phyloP scores from a whole-genome alignment of 2,113 vertebrate species.

The Paralichthys olivaceus region DNA sequence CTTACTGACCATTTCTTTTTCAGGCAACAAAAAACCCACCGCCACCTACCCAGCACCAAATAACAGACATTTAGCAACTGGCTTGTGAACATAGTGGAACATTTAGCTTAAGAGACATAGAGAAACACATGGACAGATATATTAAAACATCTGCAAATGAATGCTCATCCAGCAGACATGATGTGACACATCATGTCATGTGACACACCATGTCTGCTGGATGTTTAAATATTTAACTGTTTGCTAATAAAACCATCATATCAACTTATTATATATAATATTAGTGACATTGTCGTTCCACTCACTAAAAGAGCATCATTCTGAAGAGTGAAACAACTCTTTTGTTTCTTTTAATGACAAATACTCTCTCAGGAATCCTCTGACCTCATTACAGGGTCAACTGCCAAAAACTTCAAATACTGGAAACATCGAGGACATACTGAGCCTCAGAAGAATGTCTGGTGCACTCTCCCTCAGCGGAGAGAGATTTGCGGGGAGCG shows the following conservation, averaged over 20 bases:
- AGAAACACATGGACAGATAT: no score
- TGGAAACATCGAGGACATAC: conserved; percentile 37
- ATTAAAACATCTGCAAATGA: no score
- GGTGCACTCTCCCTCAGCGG: conserved; percentile 9
- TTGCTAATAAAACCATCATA: no score
- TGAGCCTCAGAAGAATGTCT: conserved; percentile 35
- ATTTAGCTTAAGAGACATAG: no score
- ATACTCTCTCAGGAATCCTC: conserved; percentile 39
- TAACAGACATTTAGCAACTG: neutral
- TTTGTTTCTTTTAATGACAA: conserved; percentile 13
- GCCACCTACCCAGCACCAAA: neutral
- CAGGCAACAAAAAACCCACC: neutral
- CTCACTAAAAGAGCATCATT: no score
- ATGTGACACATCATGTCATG: no score
- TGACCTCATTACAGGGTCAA: conserved; percentile 28
- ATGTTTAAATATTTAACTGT: no score
- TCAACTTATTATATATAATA: no score
- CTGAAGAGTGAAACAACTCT: no score
- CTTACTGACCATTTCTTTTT: neutral
- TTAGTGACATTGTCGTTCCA: no score
- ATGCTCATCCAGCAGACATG: no score
- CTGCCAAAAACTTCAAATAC: conserved; percentile 21
- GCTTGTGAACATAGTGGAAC: neutral
- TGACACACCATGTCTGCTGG: no score
- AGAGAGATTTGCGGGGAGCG: conserved; percentile 33